Percentiles rank a stretch among this genome's conserved stretches.
phyloP scores from a whole-genome alignment of 2,113 vertebrate genomes.

The Oryzias javanicus region DNA sequence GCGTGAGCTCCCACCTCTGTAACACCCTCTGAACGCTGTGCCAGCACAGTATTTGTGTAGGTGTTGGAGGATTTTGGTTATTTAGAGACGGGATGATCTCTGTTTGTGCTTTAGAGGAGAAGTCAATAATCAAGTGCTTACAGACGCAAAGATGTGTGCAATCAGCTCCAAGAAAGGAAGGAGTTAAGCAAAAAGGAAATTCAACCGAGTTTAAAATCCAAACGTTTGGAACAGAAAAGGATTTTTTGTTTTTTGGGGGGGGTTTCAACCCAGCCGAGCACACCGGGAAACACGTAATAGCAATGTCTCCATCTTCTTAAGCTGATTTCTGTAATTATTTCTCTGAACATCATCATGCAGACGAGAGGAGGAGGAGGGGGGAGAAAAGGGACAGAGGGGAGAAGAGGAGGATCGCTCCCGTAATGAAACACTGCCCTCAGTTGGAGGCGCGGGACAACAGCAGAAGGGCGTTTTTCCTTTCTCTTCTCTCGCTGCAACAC shows the following conservation, averaged over 20 bases:
- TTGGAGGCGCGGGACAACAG: constrained; percentile 52
- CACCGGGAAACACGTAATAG: constrained; percentile 59
- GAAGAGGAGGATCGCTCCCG: constrained; percentile 9
- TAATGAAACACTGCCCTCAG: constrained; percentile 70
- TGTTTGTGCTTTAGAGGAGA: constrained; percentile 41
- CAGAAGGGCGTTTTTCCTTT: not conserved
- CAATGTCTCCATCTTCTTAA: constrained; percentile 64
- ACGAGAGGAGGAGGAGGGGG: not conserved
- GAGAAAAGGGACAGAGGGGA: constrained; percentile 1
- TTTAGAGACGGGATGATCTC: constrained; percentile 40
- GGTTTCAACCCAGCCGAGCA: constrained; percentile 36
- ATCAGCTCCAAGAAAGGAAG: constrained; percentile 25
- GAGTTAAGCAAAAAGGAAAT: constrained; percentile 40
- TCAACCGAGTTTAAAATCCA: constrained; percentile 35
- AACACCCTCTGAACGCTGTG: constrained; percentile 23
- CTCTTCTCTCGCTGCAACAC: not conserved
- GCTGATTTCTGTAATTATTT: constrained; percentile 67
- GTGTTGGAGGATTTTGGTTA: constrained; percentile 33
- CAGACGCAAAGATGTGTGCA: constrained; percentile 25
- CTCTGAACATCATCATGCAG: constrained; percentile 19
- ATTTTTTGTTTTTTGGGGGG: constrained; percentile 42
- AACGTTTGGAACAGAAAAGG: constrained; percentile 42
- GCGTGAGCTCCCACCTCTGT: constrained; percentile 19
- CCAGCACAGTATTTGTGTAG: constrained; percentile 45
- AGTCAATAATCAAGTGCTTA: constrained; percentile 56